Evolutionary conservation across 2,113 vertebrate genomes (phyloP).

Genomic region (Scartelaos histophorus): DNA sequence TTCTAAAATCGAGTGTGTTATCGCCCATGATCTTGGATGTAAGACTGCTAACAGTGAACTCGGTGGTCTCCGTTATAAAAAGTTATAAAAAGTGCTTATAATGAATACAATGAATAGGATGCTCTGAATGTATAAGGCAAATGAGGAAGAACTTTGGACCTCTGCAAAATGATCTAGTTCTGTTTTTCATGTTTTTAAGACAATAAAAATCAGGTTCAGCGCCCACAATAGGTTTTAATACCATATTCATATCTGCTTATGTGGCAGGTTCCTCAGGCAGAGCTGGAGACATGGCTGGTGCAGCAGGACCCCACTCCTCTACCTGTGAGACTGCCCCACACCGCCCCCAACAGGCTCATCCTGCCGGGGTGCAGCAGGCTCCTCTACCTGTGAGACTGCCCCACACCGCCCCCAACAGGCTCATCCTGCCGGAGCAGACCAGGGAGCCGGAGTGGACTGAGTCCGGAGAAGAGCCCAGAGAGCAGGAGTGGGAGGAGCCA

Average conservation of each 20-base stretch:
- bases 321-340: constrained; percentile 70
- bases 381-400: constrained; percentile 73
- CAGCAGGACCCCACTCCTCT: constrained; percentile 84
- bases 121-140: too few relatives aligned
- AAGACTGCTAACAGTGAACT: too few relatives aligned
- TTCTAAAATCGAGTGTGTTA: too few relatives aligned
- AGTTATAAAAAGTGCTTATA: too few relatives aligned
- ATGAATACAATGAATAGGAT: too few relatives aligned
- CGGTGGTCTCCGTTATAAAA: too few relatives aligned
- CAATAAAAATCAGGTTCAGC: too few relatives aligned
- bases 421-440: constrained; percentile 49
- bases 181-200: too few relatives aligned
- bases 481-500: not conserved
- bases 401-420: constrained; percentile 47
- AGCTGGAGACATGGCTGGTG: constrained; percentile 90
- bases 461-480: not conserved
- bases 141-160: too few relatives aligned
- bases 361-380: constrained; percentile 62
- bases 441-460: not conserved
- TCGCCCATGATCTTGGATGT: too few relatives aligned
- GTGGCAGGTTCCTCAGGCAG: constrained; percentile 79
- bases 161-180: too few relatives aligned
- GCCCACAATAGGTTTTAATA: too few relatives aligned
- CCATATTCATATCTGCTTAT: not conserved
- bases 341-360: constrained; percentile 21